Evolutionary conservation across 1,140 invertebrate genomes (phyloP).

Genomic region (Drosophila burlai): DNA sequence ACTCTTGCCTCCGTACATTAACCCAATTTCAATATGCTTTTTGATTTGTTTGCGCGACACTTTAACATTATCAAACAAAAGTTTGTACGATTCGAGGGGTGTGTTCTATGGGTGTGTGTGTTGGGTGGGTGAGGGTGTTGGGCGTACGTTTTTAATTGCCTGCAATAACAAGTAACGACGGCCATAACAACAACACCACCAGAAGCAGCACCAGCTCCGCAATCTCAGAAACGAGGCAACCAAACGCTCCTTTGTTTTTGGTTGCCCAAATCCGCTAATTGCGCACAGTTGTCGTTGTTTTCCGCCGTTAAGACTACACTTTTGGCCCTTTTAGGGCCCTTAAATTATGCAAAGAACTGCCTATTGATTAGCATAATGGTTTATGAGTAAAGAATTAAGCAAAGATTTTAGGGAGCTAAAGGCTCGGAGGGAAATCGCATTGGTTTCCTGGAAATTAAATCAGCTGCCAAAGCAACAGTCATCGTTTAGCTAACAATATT

Average conservation of each 20-base stretch:
- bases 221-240: slow-evolving; percentile 31
- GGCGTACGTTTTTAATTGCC: slow-evolving; percentile 76
- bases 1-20: slow-evolving; percentile 66
- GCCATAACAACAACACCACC: slow-evolving; percentile 59
- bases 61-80: slow-evolving; percentile 84
- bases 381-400: slow-evolving; percentile 18
- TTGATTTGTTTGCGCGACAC: slow-evolving; percentile 81
- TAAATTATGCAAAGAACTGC: slow-evolving; percentile 53
- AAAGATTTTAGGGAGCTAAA: slow-evolving; percentile 4
- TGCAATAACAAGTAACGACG: slow-evolving; percentile 78
- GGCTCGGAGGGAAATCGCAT: neutral
- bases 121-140: slow-evolving; percentile 42
- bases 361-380: slow-evolving; percentile 74
- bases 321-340: slow-evolving; percentile 38
- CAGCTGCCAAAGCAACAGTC: neutral
- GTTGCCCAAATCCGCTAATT: slow-evolving; percentile 77
- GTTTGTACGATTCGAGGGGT: slow-evolving; percentile 62
- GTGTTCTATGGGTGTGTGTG: neutral
- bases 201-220: slow-evolving; percentile 16
- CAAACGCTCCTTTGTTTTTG: slow-evolving; percentile 54
- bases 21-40: slow-evolving; percentile 84
- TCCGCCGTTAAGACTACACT: slow-evolving; percentile 37
- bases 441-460: neutral
- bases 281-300: slow-evolving; percentile 68
- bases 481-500: too few relatives aligned